Base-by-base conservation (phyloP, 1,140 invertebrate species). In the Drosophila pandora region DNA sequence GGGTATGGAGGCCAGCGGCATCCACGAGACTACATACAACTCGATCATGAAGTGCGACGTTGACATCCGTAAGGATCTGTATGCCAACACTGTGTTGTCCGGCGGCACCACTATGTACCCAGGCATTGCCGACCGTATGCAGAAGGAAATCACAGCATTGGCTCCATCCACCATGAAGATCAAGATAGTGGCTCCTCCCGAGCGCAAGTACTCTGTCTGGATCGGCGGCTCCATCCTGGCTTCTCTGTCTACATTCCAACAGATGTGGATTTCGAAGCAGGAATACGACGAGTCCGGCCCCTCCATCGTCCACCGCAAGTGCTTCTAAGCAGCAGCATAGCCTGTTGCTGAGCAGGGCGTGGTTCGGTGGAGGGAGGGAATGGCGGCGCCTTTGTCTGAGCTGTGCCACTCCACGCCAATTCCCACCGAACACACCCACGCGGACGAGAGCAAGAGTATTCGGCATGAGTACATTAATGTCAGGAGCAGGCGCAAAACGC, bases 251-350 rank as follows among this genome's bases (percentile, higher is more conserved):
- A 97, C 96, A 92, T 97, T 97, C 96, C 96, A 97, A 92, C 96
- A 96, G 92, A 97, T 97, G 96, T 98, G 97, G 97, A 98, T 98
- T 93, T 96, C 96, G 83, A 98, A 98, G 92, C 96, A 97, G 92
- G 97, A 98, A 92, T 98, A 98, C 92, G 97, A 98, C 93, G 97
- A 98, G 92, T 97, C 96, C 79, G 97, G 97, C 68, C 97, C 97
- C 81, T 96, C 95, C 90, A 97, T 98, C 92, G 97, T 98, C 78
- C 97, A 98, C 94, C 95, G 97, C 93, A 98, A 98, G 93, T 98
- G 97, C 94, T 98, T 98, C 95, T 98, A 97, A 96, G 85, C 55
- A 32, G 45, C 25, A 47, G 17, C 8, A 7, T 21, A n/a, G 48
- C 30, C 32, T 41, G 54, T 28, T 53, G 52, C 64, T 47, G 54